Evolutionary conservation across 2,888 invertebrate species (phyloP), one percentile per base, ranked within the genome.

Genomic region (Ophraella communa): DNA sequence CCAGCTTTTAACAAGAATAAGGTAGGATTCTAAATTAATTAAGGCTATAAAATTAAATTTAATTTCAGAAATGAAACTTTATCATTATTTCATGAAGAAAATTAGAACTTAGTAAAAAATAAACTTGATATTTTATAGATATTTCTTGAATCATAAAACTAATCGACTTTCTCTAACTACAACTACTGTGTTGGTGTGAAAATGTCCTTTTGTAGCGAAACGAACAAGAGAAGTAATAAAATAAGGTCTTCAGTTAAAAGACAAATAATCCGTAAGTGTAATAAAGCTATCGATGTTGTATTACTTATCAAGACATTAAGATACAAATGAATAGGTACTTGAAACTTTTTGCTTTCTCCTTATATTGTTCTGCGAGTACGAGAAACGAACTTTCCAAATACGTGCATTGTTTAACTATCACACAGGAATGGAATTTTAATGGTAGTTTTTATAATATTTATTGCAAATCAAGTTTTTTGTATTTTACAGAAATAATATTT

Each of bases 291-390:
- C 47, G 51, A 18, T 39, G 49, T 58, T 58, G 20, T 45, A 45
- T 49, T 39, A 51, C 58, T 49, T 58, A 58, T 45, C 35, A 49
- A 49, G 57, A 35, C 57, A 11, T 58, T 51, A 58, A 39, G 58
- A 58, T 58, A 49, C 20, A 49, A 49, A 58, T 58, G 51, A 51
- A 58, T 49, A 49, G 33, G 58, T 49, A 33, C 39, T 39, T 51
- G 45, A 10, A 10, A 18, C 4, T 45, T 44, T 45, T 45, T 45
- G 45, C 39, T 57, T 33, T 57, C 27, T 30, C 39, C 45, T 17
- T n/a, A n/a, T n/a, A n/a, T n/a, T 57, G 21, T 33, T 10, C 35
- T 24, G 18, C 23, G 20, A 24, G 33, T 49, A 58, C 35, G 21
- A 47, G 21, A 27, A 57, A 57, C 47, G 30, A 20, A 45, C 45